A percentile compares a stretch with the other conserved stretches of the same genome.
Evolutionary conservation across 2,797 vertebrate genomes (phyloP).

Genomic region (Tapirus indicus): DNA sequence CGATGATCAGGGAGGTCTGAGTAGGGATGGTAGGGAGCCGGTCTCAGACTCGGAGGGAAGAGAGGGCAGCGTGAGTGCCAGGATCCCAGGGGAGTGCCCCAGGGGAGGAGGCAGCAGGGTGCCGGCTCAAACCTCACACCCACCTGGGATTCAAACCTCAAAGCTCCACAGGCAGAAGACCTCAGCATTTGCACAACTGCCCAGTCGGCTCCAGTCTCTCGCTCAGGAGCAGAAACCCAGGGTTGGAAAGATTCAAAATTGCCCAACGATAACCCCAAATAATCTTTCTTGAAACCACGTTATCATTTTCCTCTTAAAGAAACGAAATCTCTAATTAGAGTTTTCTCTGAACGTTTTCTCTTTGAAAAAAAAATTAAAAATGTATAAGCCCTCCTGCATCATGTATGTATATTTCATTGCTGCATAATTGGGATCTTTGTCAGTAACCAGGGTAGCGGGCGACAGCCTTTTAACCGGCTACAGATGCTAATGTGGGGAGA

Average conservation of each 20-base stretch:
- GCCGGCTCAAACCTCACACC: neutral
- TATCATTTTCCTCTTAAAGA: slow-evolving; percentile 82
- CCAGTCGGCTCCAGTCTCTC: neutral
- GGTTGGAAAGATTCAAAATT: neutral
- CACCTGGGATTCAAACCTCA: neutral
- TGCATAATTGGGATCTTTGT: slow-evolving; percentile 89
- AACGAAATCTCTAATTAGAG: slow-evolving; percentile 85
- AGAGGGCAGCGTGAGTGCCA: neutral
- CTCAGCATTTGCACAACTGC: neutral
- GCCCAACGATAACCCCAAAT: slow-evolving; percentile 60
- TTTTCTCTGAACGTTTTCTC: slow-evolving; percentile 83
- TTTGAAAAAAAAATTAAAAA: slow-evolving; percentile 89
- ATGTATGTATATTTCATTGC: slow-evolving; percentile 89
- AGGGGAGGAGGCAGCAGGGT: too few species aligned
- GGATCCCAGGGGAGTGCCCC: neutral
- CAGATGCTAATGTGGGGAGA: slow-evolving; percentile 80
- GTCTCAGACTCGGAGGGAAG: neutral
- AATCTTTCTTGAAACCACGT: slow-evolving; percentile 50
- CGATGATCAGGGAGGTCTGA: too few species aligned
- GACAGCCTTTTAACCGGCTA: slow-evolving; percentile 83
- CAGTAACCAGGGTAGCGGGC: slow-evolving; percentile 80
- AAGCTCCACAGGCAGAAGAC: neutral
- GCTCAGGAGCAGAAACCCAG: neutral
- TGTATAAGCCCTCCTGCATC: slow-evolving; percentile 86
- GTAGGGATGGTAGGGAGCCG: neutral